Evolutionary conservation across 2,113 vertebrate genomes (phyloP), one percentile per base, ranked within the genome.

Genomic region (Ploceus nigricollis): DNA sequence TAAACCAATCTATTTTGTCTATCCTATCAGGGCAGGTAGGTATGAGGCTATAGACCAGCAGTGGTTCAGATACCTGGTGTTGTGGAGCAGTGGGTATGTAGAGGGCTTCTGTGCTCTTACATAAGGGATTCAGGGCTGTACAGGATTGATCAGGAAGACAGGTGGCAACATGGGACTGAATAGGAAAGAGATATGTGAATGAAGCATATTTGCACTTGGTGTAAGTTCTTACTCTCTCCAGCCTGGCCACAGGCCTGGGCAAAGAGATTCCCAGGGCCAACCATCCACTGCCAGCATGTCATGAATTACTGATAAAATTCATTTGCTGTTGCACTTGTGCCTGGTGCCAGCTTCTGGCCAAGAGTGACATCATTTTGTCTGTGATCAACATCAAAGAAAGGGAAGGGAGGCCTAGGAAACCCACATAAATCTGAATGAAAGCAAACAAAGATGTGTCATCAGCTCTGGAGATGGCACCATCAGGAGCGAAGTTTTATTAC

Each of bases 361-460:
- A 91, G 31, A 57, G 15, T 96, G 95, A 96, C 88, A 93, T 96
- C n/a, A 82, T 82, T 93, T 91, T 90, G 45, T 64, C 87, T 81
- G 39, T 68, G 93, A 90, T 85, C 56, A 68, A 92, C 87, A 95
- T 96, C 77, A 94, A 96, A 95, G 88, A 61, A 76, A 95, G 18
- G 50, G 44, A 96, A 94, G 77, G 84, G 47, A 78, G 77, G 69
- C 85, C 91, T 92, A 87, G 75, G 47, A 95, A 88, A 57, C 27
- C 71, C 71, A 89, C 58, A 89, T 87, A 91, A 95, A 91, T 95
- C 91, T 89, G 72, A 87, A 90, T 47, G 68, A 77, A 93, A 89
- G 77, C 69, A 95, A 93, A 91, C 13, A 94, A 95, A 95, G 44
- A 93, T 70, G 68, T 93, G 88, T 91, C 96, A 95, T 96, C 89